Conservation (phyloP, 2,113 vertebrate species). For the Apodemus speciosus region DNA sequence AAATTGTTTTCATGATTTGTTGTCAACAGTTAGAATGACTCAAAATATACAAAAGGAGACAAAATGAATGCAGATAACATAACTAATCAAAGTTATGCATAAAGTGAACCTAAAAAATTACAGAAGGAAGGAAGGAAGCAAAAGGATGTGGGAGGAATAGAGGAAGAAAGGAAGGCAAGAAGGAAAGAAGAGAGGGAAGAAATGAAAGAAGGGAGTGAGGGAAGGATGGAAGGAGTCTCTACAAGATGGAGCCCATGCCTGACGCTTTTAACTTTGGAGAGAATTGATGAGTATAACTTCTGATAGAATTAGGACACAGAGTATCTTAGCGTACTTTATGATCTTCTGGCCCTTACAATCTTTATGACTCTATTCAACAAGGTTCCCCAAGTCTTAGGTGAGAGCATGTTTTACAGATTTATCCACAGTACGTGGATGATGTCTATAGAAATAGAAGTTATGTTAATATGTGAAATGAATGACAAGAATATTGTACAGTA, state of each 20-base stretch:
- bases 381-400: background rate
- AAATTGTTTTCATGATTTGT: background rate
- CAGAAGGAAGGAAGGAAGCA: background rate
- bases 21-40: background rate
- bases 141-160: background rate
- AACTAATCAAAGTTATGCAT: background rate
- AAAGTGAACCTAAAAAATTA: background rate
- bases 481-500: background rate
- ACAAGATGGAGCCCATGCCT: background rate
- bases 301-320: background rate
- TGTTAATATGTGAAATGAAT: background rate
- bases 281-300: background rate
- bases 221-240: background rate
- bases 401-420: background rate
- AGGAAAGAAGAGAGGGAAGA: too few species aligned
- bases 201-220: accelerated
- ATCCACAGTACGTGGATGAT: too few species aligned
- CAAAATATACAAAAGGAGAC: background rate
- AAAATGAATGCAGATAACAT: background rate
- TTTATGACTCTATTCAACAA: background rate
- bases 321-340: background rate
- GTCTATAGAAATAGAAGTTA: background rate
- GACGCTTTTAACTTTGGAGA: background rate
- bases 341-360: background rate
- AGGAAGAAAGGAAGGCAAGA: too few species aligned